A percentile compares a stretch with the other conserved stretches of the same genome.
Evolutionary conservation across 2,113 vertebrate genomes (phyloP).

Genomic region (Phrynocephalus versicolor): DNA sequence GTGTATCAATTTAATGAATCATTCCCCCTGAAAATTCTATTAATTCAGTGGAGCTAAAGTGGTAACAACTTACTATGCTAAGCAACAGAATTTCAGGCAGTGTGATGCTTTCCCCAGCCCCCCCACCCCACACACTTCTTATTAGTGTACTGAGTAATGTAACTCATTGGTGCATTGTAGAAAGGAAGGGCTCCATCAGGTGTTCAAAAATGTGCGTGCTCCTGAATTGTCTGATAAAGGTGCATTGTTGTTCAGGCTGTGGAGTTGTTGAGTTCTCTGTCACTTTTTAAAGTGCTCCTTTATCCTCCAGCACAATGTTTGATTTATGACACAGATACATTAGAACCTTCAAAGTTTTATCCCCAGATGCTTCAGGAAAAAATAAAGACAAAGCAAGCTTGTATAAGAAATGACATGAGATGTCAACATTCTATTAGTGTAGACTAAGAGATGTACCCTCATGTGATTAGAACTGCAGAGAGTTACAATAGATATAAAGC

Average conservation of each 20-base stretch:
- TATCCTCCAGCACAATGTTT: slow-evolving; percentile 56
- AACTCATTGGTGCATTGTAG: slow-evolving; percentile 29
- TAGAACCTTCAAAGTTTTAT: slow-evolving; percentile 53
- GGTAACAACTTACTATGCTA: too few species aligned
- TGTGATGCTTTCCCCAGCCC: too few species aligned
- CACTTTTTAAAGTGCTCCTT: slow-evolving; percentile 30
- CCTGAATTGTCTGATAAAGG: slow-evolving; percentile 41
- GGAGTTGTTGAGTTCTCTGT: slow-evolving; percentile 25
- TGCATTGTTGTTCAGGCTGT: slow-evolving; percentile 41
- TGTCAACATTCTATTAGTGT: slow-evolving; percentile 51
- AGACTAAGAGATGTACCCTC: slow-evolving; percentile 19
- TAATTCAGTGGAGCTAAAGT: too few species aligned
- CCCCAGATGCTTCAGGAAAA: slow-evolving; percentile 46
- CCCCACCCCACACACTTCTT: too few species aligned
- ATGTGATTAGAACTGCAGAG: slow-evolving; percentile 13
- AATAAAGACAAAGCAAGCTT: slow-evolving; percentile 55
- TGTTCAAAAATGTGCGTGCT: slow-evolving; percentile 43
- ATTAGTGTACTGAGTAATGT: slow-evolving; percentile 13
- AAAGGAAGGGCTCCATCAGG: slow-evolving; percentile 3
- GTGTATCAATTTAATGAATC: too few species aligned
- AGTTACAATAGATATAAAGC: slow-evolving; percentile 29
- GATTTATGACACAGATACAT: slow-evolving; percentile 60
- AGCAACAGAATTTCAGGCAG: too few species aligned
- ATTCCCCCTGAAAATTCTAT: too few species aligned
- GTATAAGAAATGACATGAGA: slow-evolving; percentile 47